Base-by-base conservation (phyloP, 2,888 invertebrate genomes). In the Lissonota sp. region DNA sequence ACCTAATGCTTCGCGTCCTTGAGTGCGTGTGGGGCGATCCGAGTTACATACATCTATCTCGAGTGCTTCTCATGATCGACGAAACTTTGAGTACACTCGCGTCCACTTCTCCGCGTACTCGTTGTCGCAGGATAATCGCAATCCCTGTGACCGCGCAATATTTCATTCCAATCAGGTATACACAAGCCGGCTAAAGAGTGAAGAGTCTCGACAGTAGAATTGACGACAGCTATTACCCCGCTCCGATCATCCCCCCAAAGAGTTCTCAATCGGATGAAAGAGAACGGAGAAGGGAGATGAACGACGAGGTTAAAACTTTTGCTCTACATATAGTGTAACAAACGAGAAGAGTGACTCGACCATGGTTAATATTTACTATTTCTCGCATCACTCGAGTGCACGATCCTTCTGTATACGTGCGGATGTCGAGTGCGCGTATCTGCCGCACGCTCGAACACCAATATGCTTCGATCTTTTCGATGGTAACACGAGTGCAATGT, bases 31-130 rank as follows among this genome's bases (percentile, higher is more conserved):
- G 16, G 75, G 81, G 81, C 66, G 75, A 81, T 26, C 69, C 69
- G 42, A 78, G 70, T 67, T 49, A 66, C 46, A 58, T 81, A 26
- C 26, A 3, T 26, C 26, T 26, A 26, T 85, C 79, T 88, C 86
- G 86, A 91, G 90, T 90, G 88, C 88, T 91, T 92, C 92, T 91
- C 92, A 92, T 90, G 91, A 85, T 84, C 86, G 86, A 88, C 87
- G 87, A 90, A 88, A 84, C 66, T 82, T 84, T 73, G 82, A 55
- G 70, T 67, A n/a, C 26, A 26, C 57, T 64, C 40, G 3, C 46
- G 7, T 67, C 72, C 79, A 76, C 70, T 72, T 58, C 51, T 55
- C 42, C 14, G n/a, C 37, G 37, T 6, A n/a, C 46, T 26, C 39
- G 53, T 3, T 16, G 53, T 14, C 42, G 26, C 26, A 26, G 49